Evolutionary conservation across 2,113 vertebrate genomes (phyloP), one percentile per base, ranked within the genome.

Genomic region (Pluvianellus socialis): DNA sequence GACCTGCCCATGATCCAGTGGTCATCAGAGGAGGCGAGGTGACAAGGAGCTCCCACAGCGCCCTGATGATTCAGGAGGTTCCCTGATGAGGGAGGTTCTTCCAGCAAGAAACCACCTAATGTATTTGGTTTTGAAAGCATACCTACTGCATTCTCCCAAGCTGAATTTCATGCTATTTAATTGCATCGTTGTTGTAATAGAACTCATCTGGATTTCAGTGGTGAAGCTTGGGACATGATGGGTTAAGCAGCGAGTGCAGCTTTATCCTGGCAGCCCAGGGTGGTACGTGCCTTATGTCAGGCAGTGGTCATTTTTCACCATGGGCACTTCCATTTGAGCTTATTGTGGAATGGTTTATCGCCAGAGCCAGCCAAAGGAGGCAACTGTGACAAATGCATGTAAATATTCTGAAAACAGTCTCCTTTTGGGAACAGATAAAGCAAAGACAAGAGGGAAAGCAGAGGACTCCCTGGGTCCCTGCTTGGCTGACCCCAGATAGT

Each of bases 61-160:
- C 17, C 44, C 33, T 1, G 1, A 2, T 0, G 2, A 27, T 40
- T 66, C n/a, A n/a, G n/a, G n/a, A n/a, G n/a, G n/a, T n/a, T n/a
- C n/a, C n/a, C n/a, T n/a, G 6, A 40, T 71, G 52, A 71, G 12
- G 13, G 35, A 81, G 40, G 10, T 66, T 77, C 68, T 70, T 87
- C 53, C 68, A 87, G 35, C 0, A 0, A 77, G 55, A 74, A 23
- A 27, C 2, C 40, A 22, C 44, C 32, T 68, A 38, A 47, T 17
- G 22, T 47, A 11, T 53, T 76, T 74, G 18, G 13, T 53, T 93
- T 85, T 72, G 74, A 38, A 88, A 81, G 23, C 1, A 6, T 56
- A 27, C 20, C 7, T 59, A 35, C 44, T 56, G 40, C 55, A 16
- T 86, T 88, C 53, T 73, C 23, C 35, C 33, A 44, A 12, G 15